Percentiles rank a stretch among this genome's conserved stretches.
Conservation (phyloP, 2,113 vertebrate genomes). For the Sterna hirundo region DNA sequence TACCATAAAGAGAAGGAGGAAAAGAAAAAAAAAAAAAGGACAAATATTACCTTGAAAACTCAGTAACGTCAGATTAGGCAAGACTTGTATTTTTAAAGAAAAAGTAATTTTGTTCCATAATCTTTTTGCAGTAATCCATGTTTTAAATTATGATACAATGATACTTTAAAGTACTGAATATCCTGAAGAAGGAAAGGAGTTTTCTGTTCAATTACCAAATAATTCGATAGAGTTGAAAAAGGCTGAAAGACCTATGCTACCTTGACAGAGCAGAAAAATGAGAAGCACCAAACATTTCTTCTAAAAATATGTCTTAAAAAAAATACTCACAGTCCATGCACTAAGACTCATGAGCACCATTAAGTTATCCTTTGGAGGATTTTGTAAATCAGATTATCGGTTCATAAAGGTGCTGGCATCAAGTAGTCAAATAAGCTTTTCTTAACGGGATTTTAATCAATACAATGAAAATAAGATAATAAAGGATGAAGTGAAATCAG, state of each 20-base stretch:
- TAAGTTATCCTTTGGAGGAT: neutral
- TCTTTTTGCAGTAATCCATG: neutral
- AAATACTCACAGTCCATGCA: neutral
- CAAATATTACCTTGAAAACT: neutral
- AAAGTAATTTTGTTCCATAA: neutral
- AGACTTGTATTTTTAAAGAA: neutral
- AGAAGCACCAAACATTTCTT: neutral
- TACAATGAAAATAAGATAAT: neutral
- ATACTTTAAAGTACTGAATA: neutral
- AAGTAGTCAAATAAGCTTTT: neutral
- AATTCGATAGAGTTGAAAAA: neutral
- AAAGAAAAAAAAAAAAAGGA: neutral
- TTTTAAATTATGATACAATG: neutral
- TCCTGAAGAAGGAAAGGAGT: neutral
- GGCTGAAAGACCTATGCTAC: neutral
- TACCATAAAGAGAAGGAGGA: neutral
- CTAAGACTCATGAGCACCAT: neutral
- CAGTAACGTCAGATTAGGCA: neutral
- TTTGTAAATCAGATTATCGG: neutral
- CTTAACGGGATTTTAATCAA: slow-evolving; percentile 19
- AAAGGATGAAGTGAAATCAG: neutral
- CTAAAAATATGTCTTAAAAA: neutral
- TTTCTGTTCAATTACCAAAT: neutral
- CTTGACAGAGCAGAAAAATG: neutral
- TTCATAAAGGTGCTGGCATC: neutral